Evolutionary conservation across 2,888 invertebrate species (phyloP).

Genomic region (Resseliella maxima): DNA sequence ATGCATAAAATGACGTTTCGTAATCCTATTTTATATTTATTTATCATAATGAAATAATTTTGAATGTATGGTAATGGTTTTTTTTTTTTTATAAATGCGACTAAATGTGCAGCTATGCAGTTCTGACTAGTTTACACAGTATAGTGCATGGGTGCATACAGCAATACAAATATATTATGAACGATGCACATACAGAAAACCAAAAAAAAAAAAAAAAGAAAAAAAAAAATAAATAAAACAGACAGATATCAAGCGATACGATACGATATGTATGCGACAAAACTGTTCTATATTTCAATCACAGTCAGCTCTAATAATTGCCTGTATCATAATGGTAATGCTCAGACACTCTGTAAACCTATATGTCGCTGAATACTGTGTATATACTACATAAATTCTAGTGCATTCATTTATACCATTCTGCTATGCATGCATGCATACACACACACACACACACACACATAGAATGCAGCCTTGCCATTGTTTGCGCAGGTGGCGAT

Average conservation of each 20-base stretch:
- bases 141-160: neutral
- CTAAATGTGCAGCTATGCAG: neutral
- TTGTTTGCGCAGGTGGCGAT: constrained; percentile 19
- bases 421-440: neutral
- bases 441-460: neutral
- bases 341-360: neutral
- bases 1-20: neutral
- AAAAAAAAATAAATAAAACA: neutral
- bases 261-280: constrained; percentile 7
- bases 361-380: neutral
- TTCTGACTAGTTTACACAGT: neutral
- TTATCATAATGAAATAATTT: constrained; percentile 14
- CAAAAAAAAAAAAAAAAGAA: neutral
- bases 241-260: neutral
- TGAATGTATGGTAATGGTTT: neutral
- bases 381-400: neutral
- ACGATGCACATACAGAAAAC: neutral
- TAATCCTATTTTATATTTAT: neutral
- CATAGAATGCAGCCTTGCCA: constrained; percentile 11
- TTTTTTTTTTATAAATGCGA: neutral
- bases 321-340: neutral
- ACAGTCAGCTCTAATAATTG: constrained; percentile 21
- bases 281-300: constrained; percentile 38
- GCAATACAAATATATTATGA: neutral
- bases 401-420: neutral